Base-by-base conservation (phyloP, 2,888 invertebrate species). In the Therioaphis trifolii region DNA sequence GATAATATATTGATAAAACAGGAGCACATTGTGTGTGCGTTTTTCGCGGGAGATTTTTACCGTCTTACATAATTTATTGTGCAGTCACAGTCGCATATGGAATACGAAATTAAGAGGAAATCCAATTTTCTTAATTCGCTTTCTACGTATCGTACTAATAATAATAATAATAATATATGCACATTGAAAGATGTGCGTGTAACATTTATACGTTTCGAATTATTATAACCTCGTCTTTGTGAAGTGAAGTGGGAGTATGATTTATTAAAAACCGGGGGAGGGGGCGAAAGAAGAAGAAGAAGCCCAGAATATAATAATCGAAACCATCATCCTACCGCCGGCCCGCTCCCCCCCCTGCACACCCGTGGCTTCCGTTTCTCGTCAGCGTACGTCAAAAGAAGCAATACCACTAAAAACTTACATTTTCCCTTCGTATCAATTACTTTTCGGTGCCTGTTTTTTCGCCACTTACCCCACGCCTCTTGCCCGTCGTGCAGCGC, bases 181-280 rank as follows among this genome's bases (percentile, higher is more conserved):
- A 74, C 5, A 72, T 11, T 1, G 7, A 11, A 14, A 11, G 69
- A 69, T 69, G 61, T 9, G 3, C 11, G 2, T n/a, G 46, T 14
- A 63, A 46, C 21, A 55, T 35, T 29, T 7, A 24, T 75, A 40
- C 66, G 49, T 14, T 43, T 29, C 27, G 43, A 71, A 61, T 80
- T 71, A 66, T 77, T 66, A 35, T 35, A 77, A 77, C 77, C 77
- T 21, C 46, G 43, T 29, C 46, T 71, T 61, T 80, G 80, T 71
- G 55, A 61, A 80, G 61, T 61, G 80, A 58, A 80, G 80, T 61
- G 49, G 27, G 46, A 80, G 72, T 61, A 80, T 72, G 69, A 80
- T 80, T 80, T 80, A 72, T 80, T 72, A 80, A 80, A 79, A 79
- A 40, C n/a, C n/a, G n/a, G n/a, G n/a, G n/a, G n/a, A n/a, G n/a